Conservation (phyloP, 2,797 vertebrate genomes). For the Lagorchestes hirsutus region DNA sequence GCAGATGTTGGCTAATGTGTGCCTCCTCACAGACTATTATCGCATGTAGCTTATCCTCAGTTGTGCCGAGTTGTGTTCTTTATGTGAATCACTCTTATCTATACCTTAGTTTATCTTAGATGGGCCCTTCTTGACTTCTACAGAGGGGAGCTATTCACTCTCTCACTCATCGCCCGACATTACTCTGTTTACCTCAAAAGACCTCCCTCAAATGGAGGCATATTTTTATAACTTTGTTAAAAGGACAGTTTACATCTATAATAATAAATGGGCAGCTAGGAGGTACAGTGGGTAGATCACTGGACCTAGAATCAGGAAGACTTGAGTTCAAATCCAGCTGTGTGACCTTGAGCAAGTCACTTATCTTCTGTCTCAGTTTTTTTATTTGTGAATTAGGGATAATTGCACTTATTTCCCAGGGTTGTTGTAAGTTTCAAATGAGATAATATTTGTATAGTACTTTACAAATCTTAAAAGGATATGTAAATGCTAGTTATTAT, state of each 20-base stretch:
- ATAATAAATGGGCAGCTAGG: not conserved
- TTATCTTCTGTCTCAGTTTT: not conserved
- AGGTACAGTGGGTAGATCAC: not conserved
- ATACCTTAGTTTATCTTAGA: not conserved
- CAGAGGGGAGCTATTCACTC: not conserved
- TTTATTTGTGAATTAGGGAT: not conserved
- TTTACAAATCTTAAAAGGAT: not conserved
- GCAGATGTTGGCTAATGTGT: not conserved
- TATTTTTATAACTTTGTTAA: not conserved
- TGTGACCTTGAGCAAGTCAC: not conserved
- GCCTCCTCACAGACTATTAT: not conserved
- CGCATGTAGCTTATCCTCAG: not conserved
- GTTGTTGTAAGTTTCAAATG: not conserved
- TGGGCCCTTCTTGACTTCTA: not conserved
- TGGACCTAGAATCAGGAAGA: not conserved
- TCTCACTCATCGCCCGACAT: not conserved
- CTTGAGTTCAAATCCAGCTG: not conserved
- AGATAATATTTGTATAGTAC: not conserved
- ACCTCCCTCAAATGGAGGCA: not conserved
- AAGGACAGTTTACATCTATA: not conserved
- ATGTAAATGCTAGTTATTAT: not conserved
- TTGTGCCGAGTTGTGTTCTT: not conserved
- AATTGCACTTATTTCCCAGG: not conserved
- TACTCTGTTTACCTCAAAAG: not conserved
- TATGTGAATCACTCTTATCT: not conserved